Evolutionary conservation across 2,888 invertebrate species (phyloP).

Genomic region (Scrobipalpa atriplicella): DNA sequence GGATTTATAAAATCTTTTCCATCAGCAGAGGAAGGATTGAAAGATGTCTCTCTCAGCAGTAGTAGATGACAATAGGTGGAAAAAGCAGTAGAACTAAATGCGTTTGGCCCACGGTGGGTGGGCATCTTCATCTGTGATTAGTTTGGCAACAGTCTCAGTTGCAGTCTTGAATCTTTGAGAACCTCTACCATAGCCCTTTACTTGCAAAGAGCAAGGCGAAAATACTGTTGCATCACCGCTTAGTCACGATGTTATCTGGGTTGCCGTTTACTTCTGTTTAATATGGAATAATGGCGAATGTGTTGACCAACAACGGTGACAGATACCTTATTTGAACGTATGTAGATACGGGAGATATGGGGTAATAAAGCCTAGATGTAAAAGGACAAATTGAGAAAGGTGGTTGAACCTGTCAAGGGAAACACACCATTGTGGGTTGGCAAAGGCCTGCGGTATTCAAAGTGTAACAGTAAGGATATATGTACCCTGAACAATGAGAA

Average conservation of each 20-base stretch:
- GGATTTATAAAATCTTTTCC: no score
- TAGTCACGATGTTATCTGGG: conserved; percentile 68
- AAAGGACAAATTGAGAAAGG: not conserved
- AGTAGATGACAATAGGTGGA: no score
- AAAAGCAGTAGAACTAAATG: no score
- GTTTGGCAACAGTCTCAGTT: no score
- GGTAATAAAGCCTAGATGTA: not conserved
- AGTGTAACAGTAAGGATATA: no score
- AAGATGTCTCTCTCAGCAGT: no score
- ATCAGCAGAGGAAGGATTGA: no score
- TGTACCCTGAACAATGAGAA: no score
- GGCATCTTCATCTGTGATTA: no score
- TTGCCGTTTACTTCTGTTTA: conserved; percentile 63
- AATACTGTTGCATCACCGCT: conserved; percentile 61
- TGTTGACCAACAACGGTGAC: conserved; percentile 43
- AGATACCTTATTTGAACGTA: conserved; percentile 27
- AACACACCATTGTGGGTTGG: not conserved
- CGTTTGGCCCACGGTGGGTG: no score
- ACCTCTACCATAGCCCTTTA: conserved; percentile 23
- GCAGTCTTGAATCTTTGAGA: no score
- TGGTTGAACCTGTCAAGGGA: not conserved
- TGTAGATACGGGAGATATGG: conserved; percentile 5
- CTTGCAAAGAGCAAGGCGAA: conserved; percentile 36
- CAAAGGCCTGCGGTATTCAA: no score
- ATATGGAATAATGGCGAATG: conserved; percentile 60